Evolutionary conservation across 2,888 invertebrate genomes (phyloP).

Genomic region (Rotaria socialis): DNA sequence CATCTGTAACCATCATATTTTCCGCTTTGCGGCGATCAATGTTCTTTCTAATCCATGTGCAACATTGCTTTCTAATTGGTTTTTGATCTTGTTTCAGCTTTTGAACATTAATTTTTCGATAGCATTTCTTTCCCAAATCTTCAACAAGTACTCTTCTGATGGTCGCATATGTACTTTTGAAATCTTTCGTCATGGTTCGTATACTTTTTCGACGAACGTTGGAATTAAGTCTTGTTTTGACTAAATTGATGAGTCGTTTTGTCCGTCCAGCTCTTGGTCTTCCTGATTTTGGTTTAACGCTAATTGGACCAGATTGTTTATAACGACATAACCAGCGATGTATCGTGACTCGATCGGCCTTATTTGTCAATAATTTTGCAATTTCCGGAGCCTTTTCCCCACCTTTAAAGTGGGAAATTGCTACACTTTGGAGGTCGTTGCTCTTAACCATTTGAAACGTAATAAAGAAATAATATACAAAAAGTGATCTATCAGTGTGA

Average conservation of each 20-base stretch:
- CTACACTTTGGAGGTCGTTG: background rate
- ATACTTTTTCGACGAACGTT: background rate
- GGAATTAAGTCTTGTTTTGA: background rate
- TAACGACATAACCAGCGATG: background rate
- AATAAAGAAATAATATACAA: background rate
- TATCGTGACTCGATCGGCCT: background rate
- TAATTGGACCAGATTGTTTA: background rate
- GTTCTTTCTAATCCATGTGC: background rate
- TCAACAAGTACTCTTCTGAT: too few species aligned
- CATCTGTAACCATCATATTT: background rate
- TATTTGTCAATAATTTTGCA: background rate
- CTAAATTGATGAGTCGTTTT: background rate
- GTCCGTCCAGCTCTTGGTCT: background rate
- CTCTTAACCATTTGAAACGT: background rate
- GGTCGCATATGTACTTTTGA: background rate
- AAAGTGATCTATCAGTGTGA: background rate
- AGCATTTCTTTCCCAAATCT: too few species aligned
- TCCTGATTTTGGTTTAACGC: background rate
- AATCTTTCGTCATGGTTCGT: background rate
- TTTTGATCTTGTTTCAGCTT: too few species aligned
- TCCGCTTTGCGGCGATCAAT: background rate
- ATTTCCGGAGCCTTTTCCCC: slow-evolving; percentile 14
- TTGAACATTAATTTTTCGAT: too few species aligned
- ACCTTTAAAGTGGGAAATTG: background rate
- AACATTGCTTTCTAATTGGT: too few species aligned